Evolutionary conservation across 2,797 vertebrate genomes (phyloP), one percentile per base, ranked within the genome.

Genomic region (Hyperoplus lanceolatus): DNA sequence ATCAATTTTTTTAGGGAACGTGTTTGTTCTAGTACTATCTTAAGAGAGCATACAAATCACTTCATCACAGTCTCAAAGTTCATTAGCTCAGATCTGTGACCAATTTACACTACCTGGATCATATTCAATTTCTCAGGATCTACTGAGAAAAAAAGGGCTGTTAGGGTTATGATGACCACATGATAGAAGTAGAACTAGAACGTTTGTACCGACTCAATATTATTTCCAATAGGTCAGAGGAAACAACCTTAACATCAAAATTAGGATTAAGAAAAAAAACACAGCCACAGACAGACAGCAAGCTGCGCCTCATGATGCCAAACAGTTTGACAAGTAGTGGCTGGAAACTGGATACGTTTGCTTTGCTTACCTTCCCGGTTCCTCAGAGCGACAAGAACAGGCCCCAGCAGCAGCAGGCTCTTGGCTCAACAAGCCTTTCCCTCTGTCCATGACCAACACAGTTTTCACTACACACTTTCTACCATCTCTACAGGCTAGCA

Each of bases 331-430:
- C 4, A 58, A 59, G 21, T 38, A 38, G 43, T 43, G 12, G 11
- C 41, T 48, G 75, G 50, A 41, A 48, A 66, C 5, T 9, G 3
- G 36, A 73, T 15, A 39, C 0, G 2, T 51, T 74, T 8, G 14
- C 14, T 70, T 0, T 3, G 12, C 91, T 86, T 94, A 95, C 95
- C 94, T 92, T 71, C 16, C 68, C 16, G 54, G 4, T 67, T 89
- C 76, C 63, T 79, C 71, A 36, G 54, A 62, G 48, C 29, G 55
- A 15, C 46, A 18, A 65, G 49, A 55, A 36, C 54, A 46, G 0
- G 39, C 60, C 15, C 42, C n/a, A 59, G 56, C 11, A 8, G 46
- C 53, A 29, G 29, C 29, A 29, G 29, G 29, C 46, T 49, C 64
- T 4, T 46, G 58, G 39, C 74, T 85, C 9, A 18, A 56, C 46